Evolutionary conservation across 2,797 vertebrate species (phyloP), one percentile per base, ranked within the genome.

Genomic region (Clarias platycephalus): DNA sequence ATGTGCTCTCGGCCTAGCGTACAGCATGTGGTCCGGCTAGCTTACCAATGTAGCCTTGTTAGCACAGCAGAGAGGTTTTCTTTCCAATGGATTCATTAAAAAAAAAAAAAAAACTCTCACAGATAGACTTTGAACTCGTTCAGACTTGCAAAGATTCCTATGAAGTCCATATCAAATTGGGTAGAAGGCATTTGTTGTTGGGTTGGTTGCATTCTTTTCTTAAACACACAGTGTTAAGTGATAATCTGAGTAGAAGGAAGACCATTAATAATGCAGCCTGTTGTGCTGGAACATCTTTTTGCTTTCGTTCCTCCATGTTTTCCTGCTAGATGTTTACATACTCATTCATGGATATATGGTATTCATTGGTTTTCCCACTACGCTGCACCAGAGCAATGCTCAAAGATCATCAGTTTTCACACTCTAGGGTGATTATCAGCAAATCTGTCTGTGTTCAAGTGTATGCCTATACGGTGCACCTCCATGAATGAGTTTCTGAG

Each of bases 391-490:
- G 79, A 90, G 74, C 80, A 90, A 84, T 87, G 86, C 72, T 89
- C 84, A 34, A 84, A 88, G 80, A 83, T 83, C 85, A 88, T 91
- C 86, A 84, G 71, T 86, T 90, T 88, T 86, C 88, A 84, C 84
- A 88, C 67, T 87, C 74, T 84, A 74, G 72, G 87, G 89, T 34
- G 81, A 89, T 89, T 88, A 92, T 93, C 84, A 16, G 82, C 84
- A 83, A 87, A 92, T 91, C 91, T 85, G 87, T 90, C 89, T 89
- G 85, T 88, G 83, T 80, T 91, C 88, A 89, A 89, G 90, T 90
- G 88, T 86, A 67, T 84, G 89, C 88, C 88, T 91, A 91, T 87
- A 90, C 34, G 81, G 72, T 84, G 77, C 81, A 83, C 85, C 79
- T 88, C 75, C 79, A 83, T 13, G 49, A 53, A 53, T 53, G 72